Evolutionary conservation across 2,888 invertebrate species (phyloP), one percentile per base, ranked within the genome.

Genomic region (Hydrotaea cyrtoneurina): DNA sequence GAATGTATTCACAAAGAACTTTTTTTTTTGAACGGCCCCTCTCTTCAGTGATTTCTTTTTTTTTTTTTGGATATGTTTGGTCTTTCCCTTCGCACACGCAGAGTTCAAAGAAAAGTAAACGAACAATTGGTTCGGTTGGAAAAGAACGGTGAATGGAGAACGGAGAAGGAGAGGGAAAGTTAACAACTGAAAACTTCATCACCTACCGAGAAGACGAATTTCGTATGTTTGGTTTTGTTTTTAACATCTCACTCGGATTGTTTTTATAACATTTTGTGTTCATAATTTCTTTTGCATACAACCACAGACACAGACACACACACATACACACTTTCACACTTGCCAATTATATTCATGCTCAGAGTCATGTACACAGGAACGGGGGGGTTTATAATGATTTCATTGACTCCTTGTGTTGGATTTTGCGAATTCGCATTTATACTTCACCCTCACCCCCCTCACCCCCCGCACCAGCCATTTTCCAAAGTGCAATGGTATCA

Each of bases 321-420:
- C 50, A n/a, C 17, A 50, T 21, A 59, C 39, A 76, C 72, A 55
- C 69, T 62, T 62, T 64, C 75, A 89, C 57, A 69, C 62, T 81
- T 36, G 10, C 31, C 62, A 62, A 62, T 62, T 17, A 62, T 31
- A 31, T 17, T 31, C 62, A 23, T 62, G 46, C 66, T 72, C n/a
- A 19, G 2, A 75, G 39, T 11, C 69, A 53, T 21, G 55, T 59
- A 76, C 77, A 80, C 69, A 72, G 13, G 77, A 15, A n/a, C 26
- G 17, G 46, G 74, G 39, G 43, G 69, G 69, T 77, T 82, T 79
- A 80, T 85, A 82, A 82, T 82, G 85, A 82, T 85, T 85, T 82
- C 85, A 85, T 82, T 85, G 85, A 83, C 83, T 83, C 73, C 83
- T 83, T 77, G 73, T 59, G 78, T 26, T 78, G 77, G 76, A 11